Evolutionary conservation across 2,888 invertebrate species (phyloP).

Genomic region (Agonopterix heracliana): DNA sequence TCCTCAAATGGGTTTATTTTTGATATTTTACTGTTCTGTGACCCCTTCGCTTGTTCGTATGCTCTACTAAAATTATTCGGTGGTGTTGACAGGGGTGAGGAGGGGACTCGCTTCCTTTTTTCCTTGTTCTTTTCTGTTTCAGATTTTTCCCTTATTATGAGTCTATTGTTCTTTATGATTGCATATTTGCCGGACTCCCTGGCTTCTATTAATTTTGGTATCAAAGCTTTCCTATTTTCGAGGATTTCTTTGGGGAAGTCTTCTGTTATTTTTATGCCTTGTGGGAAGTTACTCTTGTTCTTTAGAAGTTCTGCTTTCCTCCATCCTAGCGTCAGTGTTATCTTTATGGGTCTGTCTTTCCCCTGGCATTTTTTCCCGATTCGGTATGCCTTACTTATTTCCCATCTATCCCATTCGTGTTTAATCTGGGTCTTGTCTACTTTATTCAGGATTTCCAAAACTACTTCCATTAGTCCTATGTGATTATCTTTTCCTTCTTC

Average conservation of each 20-base stretch:
- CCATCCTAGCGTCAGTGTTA: slow-evolving; percentile 6
- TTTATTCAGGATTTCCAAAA: slow-evolving; percentile 1
- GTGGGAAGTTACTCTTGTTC: slow-evolving; percentile 7
- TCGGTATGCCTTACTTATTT: slow-evolving; percentile 1
- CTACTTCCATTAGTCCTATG: not conserved
- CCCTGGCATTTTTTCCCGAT: not conserved
- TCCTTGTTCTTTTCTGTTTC: not conserved
- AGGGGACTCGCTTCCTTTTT: not conserved
- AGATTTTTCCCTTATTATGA: no score
- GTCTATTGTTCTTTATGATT: not conserved
- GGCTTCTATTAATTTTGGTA: not conserved
- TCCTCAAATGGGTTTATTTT: not conserved
- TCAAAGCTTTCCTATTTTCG: slow-evolving; percentile 2
- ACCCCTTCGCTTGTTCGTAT: not conserved
- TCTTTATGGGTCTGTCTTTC: slow-evolving; percentile 5
- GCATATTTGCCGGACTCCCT: not conserved
- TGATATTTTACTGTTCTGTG: not conserved
- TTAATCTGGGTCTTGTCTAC: not conserved
- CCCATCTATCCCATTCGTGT: slow-evolving; percentile 4
- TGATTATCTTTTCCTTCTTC: slow-evolving; percentile 2
- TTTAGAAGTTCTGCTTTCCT: slow-evolving; percentile 6
- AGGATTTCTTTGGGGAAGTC: slow-evolving; percentile 10
- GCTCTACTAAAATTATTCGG: not conserved
- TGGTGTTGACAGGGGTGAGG: not conserved
- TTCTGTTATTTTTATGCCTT: slow-evolving; percentile 4